Evolutionary conservation across 1,140 invertebrate genomes (phyloP), one percentile per base, ranked within the genome.

Genomic region (Elysia chlorotica): DNA sequence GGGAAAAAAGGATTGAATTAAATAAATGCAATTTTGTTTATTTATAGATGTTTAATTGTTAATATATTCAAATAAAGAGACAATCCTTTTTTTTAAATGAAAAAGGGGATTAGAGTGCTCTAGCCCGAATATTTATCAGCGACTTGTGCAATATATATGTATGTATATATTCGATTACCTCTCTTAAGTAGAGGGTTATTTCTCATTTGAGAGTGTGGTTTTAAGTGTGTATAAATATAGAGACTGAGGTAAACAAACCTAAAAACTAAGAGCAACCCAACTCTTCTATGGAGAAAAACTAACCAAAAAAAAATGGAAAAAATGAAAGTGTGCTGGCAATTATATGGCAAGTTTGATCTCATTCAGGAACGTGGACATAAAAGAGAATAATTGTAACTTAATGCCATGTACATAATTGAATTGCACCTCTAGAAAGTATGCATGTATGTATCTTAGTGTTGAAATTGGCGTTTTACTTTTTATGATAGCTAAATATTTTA

Each of bases 281-380:
- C 10, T 74, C 76, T 14, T 63, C 78, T 54, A 76, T 56, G 81
- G 80, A 54, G 81, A 79, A 61, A 85, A 83, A 78, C 82, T 85
- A 75, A 70, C 14, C 14, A 48, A n/a, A 48, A 48, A n/a, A 48
- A 48, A n/a, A 48, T 14, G 41, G n/a, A 48, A n/a, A 48, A 48
- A n/a, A 48, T 14, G 41, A 48, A 48, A n/a, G n/a, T 14, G 41
- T 48, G n/a, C n/a, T 14, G 14, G n/a, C 41, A n/a, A 48, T n/a
- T 48, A 48, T 48, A n/a, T n/a, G n/a, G n/a, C n/a, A n/a, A n/a
- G n/a, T n/a, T n/a, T n/a, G n/a, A n/a, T n/a, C n/a, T n/a, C n/a
- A n/a, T n/a, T n/a, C n/a, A n/a, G n/a, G n/a, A n/a, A n/a, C n/a
- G n/a, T n/a, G n/a, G n/a, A n/a, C n/a, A n/a, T n/a, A n/a, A n/a